These are phyloP conservation scores for Noctilio leporinus DNA, from an alignment of 2,113 vertebrate genomes.

Conservation along the genomic window DNA sequence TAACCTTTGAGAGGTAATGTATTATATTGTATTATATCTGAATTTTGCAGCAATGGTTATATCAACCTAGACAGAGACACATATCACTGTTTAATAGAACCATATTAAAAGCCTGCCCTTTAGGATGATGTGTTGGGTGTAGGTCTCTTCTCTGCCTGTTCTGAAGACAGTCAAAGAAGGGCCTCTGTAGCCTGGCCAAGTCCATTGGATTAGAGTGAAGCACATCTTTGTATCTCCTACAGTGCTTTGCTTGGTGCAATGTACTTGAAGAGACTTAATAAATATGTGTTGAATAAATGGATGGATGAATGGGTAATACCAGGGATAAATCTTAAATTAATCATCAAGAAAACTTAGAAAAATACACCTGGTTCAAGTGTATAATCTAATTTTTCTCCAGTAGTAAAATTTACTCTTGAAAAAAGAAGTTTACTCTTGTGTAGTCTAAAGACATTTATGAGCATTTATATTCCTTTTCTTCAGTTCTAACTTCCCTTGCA, in stretches of 20 bases:
- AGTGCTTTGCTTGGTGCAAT: neutral
- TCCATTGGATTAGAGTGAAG: neutral
- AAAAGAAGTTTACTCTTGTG: neutral
- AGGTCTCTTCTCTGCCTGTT: neutral
- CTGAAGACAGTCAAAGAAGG: neutral
- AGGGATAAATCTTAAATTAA: neutral
- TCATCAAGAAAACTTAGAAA: neutral
- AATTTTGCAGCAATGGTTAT: slow-evolving; percentile 42
- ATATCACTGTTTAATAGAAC: slow-evolving; percentile 19
- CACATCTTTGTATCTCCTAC: neutral
- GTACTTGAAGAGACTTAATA: neutral
- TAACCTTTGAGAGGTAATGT: neutral
- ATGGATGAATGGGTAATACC: neutral
- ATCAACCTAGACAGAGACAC: slow-evolving; percentile 31
- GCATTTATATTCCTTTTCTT: neutral
- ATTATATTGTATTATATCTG: neutral
- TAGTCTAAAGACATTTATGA: neutral
- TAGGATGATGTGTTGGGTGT: slow-evolving; percentile 45
- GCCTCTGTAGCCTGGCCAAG: neutral
- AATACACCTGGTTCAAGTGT: neutral
- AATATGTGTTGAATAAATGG: neutral
- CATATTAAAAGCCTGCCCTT: slow-evolving; percentile 31
- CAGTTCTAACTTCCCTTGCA: neutral
- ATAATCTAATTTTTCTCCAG: neutral
- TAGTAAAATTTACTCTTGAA: neutral